These are phyloP conservation scores for Riptortus pedestris DNA, from an alignment of 1,140 invertebrate genomes.

Conservation along the genomic window DNA sequence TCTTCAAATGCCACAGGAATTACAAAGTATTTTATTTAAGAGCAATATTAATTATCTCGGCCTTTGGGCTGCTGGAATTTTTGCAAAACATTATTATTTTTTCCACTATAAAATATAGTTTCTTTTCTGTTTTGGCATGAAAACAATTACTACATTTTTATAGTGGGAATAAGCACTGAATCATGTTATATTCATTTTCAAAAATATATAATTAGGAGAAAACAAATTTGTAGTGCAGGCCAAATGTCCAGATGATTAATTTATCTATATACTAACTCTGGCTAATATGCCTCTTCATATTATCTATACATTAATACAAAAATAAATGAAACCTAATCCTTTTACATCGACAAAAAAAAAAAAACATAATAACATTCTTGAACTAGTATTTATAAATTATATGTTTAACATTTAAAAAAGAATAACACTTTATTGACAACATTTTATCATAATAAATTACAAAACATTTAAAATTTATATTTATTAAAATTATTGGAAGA, in stretches of 20 bases:
- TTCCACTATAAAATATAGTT: no score
- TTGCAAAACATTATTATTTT: no score
- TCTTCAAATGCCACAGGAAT: neutral
- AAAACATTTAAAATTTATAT: conserved; percentile 20
- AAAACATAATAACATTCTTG: conserved; percentile 2
- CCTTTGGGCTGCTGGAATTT: neutral
- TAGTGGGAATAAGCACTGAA: no score
- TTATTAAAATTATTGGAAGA: conserved; percentile 25
- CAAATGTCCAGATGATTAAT: conserved; percentile 5
- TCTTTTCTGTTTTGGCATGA: no score
- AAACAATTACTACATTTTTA: no score
- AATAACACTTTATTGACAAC: conserved; percentile 23
- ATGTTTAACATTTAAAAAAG: conserved; percentile 12
- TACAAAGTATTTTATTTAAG: neutral
- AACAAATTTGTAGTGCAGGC: neutral
- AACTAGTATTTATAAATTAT: conserved; percentile 6
- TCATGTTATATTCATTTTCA: no score
- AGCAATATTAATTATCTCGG: conserved; percentile 1
- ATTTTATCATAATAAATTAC: conserved; percentile 21
- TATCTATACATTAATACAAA: conserved; percentile 6
- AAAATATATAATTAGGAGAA: neutral
- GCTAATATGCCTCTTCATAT: neutral
- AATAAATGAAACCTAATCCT: conserved; percentile 12
- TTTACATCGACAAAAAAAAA: conserved; percentile 10
- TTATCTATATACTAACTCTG: neutral